A percentile compares a stretch with the other conserved stretches of the same genome.
Evolutionary conservation across 2,888 invertebrate genomes (phyloP).

Genomic region (Mythimna impura): DNA sequence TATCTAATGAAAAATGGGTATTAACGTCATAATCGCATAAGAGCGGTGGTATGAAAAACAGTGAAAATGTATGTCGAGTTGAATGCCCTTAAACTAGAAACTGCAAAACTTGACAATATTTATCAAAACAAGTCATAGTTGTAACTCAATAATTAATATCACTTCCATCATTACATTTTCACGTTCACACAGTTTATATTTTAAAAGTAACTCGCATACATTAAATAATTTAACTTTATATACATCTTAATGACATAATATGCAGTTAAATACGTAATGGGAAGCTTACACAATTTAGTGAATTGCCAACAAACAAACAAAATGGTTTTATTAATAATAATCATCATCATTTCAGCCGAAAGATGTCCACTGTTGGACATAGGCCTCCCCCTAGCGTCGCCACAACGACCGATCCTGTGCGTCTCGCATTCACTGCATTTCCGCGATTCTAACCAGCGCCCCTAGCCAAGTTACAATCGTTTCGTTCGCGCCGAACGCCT

Average conservation of each 20-base stretch:
- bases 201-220: conserved; percentile 23
- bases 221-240: conserved; percentile 16
- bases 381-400: no score
- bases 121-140: neutral
- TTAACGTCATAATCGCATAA: no score
- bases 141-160: conserved; percentile 14
- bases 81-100: no score
- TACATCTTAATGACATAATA: conserved; percentile 43
- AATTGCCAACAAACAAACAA: conserved; percentile 24
- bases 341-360: no score
- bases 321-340: conserved; percentile 7
- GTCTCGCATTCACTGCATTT: no score
- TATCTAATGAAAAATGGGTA: no score
- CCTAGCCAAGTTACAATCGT: no score
- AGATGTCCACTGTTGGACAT: no score
- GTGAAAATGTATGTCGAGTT: neutral
- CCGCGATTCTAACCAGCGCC: no score
- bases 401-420: no score
- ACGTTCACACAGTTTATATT: conserved; percentile 31
- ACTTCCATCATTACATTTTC: conserved; percentile 11
- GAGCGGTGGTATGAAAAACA: neutral
- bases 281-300: conserved; percentile 9
- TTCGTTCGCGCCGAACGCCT: no score
- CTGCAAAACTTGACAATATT: neutral
- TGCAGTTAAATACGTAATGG: conserved; percentile 40